Evolutionary conservation across 2,888 invertebrate genomes (phyloP).

Genomic region (Ennomos erosarius): DNA sequence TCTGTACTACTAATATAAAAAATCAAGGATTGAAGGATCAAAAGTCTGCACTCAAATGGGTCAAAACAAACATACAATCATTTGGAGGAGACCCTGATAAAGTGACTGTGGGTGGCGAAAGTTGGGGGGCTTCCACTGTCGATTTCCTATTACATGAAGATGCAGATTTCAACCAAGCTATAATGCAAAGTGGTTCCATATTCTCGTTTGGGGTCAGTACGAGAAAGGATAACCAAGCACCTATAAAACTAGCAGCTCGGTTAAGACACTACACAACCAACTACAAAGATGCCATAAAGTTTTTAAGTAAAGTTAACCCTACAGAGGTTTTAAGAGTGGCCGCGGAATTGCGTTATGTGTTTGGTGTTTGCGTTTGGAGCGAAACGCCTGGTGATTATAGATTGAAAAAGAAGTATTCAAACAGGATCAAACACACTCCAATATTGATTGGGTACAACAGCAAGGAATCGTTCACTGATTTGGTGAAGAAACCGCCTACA

Average conservation of each 20-base stretch:
- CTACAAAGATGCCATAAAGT: conserved; percentile 48
- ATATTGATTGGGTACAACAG: conserved; percentile 59
- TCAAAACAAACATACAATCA: conserved; percentile 57
- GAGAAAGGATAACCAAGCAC: conserved; percentile 48
- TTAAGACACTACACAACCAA: conserved; percentile 48
- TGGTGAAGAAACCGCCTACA: conserved; percentile 39
- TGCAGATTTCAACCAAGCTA: conserved; percentile 58
- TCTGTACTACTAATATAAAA: conserved; percentile 59
- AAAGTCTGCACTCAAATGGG: conserved; percentile 60
- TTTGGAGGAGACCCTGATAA: conserved; percentile 62
- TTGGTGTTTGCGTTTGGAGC: conserved; percentile 45
- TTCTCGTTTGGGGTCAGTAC: conserved; percentile 46
- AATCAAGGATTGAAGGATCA: conserved; percentile 71
- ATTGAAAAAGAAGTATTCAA: conserved; percentile 47
- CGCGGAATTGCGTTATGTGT: conserved; percentile 38
- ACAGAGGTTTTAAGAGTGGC: conserved; percentile 51
- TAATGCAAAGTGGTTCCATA: conserved; percentile 62
- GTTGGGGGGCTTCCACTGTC: conserved; percentile 63
- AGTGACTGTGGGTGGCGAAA: conserved; percentile 66
- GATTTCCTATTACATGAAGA: conserved; percentile 61
- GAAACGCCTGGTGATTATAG: conserved; percentile 6
- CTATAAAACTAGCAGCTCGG: conserved; percentile 52
- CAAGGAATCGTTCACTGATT: conserved; percentile 52
- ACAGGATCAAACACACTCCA: conserved; percentile 42
- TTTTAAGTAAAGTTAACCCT: conserved; percentile 50